Evolutionary conservation across 2,797 vertebrate species (phyloP), one percentile per base, ranked within the genome.

Genomic region (Chelonia mydas): DNA sequence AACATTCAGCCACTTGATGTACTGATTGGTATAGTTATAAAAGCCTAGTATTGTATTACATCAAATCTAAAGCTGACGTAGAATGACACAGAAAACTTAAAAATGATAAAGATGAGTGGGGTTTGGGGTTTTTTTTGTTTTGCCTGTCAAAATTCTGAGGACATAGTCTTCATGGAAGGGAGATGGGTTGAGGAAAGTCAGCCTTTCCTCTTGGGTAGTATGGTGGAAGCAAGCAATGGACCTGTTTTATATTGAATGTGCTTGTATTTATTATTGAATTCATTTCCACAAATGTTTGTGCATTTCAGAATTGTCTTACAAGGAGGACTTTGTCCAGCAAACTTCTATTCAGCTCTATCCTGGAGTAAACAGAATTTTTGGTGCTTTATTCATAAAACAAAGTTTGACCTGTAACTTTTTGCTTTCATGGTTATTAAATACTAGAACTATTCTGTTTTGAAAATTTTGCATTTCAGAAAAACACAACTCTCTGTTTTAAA

Each of bases 21-120:
- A 94, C 96, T 86, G 95, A 95, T 87, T 88, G 93, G 88, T 92
- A 90, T n/a, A 2, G 37, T 80, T 95, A 96, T 96, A 96, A 96
- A 94, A 90, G 61, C 79, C 72, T 61, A 89, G 1, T 95, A 96
- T 97, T 41, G 0, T 7, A 33, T 95, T 94, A 50, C 88, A 91
- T 86, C 53, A 91, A 91, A 95, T 95, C 87, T 97, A 94, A 96
- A 90, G 49, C 90, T 96, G 94, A 96, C 76, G 89, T 65, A 92
- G 84, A 88, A 90, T 3, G 50, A 96, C 88, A 88, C 83, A 90
- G 87, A 93, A 83, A 94, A 96, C 87, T 91, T 78, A 61, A 92
- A 93, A 96, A 88, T 80, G 76, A 84, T 84, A 84, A 83, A 83
- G 84, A 90, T 91, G 87, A 95, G 89, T 81, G 33, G 41, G n/a